Evolutionary conservation across 2,113 vertebrate genomes (phyloP).

Genomic region (Eurypyga helias): DNA sequence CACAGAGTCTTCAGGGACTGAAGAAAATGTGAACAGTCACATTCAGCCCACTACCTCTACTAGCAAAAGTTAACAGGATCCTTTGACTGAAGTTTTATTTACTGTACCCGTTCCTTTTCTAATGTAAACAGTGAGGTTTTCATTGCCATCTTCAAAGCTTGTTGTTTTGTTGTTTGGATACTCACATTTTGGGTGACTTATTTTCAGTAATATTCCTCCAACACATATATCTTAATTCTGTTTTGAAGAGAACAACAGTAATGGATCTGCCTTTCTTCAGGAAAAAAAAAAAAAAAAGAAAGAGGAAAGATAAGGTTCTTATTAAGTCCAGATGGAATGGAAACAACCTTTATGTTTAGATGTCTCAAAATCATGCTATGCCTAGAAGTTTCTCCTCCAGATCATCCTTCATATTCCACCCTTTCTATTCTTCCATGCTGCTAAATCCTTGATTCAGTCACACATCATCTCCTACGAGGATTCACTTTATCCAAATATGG

Average conservation of each 20-base stretch:
- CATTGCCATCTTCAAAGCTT: neutral
- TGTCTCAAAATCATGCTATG: neutral
- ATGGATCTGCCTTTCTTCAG: neutral
- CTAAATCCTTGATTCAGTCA: neutral
- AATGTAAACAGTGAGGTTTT: neutral
- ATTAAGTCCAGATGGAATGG: neutral
- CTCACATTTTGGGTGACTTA: neutral
- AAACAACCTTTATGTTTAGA: neutral
- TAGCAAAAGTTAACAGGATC: neutral
- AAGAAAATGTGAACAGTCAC: neutral
- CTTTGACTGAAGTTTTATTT: neutral
- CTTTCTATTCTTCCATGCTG: neutral
- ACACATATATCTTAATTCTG: neutral
- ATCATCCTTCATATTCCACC: neutral
- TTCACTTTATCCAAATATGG: fast-evolving
- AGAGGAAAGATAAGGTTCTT: neutral
- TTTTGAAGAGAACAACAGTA: neutral
- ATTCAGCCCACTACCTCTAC: neutral
- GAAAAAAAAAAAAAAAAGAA: neutral
- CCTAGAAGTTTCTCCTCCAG: neutral
- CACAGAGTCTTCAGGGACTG: neutral
- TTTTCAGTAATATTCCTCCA: neutral
- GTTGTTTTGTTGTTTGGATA: neutral
- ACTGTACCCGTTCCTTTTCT: neutral
- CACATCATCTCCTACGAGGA: neutral